A percentile compares a stretch with the other conserved stretches of the same genome.
Evolutionary conservation across 2,113 vertebrate genomes (phyloP).

Genomic region (Leucoraja erinaceus): DNA sequence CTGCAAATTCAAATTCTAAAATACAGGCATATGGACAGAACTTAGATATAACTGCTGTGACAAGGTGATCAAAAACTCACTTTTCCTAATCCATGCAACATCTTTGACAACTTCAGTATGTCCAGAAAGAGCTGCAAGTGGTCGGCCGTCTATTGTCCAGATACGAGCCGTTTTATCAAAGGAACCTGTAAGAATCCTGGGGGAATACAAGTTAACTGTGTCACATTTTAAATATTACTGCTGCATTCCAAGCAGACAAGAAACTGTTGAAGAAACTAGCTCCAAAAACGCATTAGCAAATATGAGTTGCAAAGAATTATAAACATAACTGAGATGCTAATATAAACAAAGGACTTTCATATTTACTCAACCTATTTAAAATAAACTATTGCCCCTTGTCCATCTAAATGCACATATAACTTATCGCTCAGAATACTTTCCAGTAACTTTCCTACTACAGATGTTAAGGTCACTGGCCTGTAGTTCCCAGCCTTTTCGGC

Average conservation of each 20-base stretch:
- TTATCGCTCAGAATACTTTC: too few relatives aligned
- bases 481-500: too few relatives aligned
- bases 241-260: neutral
- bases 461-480: too few relatives aligned
- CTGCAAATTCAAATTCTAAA: neutral
- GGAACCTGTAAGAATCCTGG: constrained; percentile 88
- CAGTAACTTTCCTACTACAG: too few relatives aligned
- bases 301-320: neutral
- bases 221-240: neutral
- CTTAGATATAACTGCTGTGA: neutral
- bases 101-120: constrained; percentile 93
- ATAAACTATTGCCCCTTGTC: too few relatives aligned
- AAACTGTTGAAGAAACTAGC: neutral
- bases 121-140: constrained; percentile 74
- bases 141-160: constrained; percentile 88
- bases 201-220: constrained; percentile 41
- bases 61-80: constrained; percentile 52
- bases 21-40: neutral
- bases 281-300: neutral
- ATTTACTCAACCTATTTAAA: too few relatives aligned
- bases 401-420: too few relatives aligned
- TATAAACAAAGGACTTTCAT: neutral
- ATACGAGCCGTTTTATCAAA: constrained; percentile 89
- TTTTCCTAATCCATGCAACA: constrained; percentile 88
- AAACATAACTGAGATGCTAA: neutral